A percentile compares a stretch with the other conserved stretches of the same genome.
phyloP scores from a whole-genome alignment of 2,113 vertebrate genomes.

The Puffinus mauretanicus region DNA sequence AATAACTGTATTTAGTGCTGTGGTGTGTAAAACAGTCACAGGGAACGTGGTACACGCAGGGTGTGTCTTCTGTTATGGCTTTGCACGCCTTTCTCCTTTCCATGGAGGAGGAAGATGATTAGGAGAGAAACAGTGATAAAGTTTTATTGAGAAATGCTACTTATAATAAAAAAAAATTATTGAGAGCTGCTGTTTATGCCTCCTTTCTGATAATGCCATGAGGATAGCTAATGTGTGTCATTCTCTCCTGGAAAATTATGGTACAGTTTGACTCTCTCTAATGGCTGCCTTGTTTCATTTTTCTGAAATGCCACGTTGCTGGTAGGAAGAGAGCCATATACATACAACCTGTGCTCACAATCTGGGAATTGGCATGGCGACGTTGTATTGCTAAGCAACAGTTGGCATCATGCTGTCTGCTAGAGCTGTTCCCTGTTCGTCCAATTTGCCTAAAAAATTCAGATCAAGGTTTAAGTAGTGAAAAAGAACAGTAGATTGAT shows the following conservation, averaged over 20 bases:
- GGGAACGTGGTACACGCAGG: background rate
- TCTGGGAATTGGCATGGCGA: constrained; percentile 17
- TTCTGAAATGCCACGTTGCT: constrained; percentile 36
- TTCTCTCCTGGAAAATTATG: background rate
- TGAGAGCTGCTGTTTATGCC: background rate
- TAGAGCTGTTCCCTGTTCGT: background rate
- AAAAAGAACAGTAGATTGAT: background rate
- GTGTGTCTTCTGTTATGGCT: background rate
- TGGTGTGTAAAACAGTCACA: background rate
- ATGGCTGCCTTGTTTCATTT: background rate
- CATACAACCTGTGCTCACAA: constrained; percentile 19
- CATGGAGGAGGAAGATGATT: background rate
- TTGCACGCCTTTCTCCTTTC: background rate
- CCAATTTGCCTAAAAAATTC: background rate
- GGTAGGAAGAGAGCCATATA: background rate
- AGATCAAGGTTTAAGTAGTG: background rate
- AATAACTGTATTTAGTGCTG: background rate
- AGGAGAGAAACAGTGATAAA: background rate
- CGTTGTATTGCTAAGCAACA: constrained; percentile 46
- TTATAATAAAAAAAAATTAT: background rate
- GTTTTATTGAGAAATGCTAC: background rate
- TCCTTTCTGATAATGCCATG: background rate
- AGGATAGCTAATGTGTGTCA: background rate
- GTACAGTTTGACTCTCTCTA: background rate
- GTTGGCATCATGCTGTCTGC: constrained; percentile 20